phyloP scores from a whole-genome alignment of 2,113 vertebrate species.

The Numenius arquata region DNA sequence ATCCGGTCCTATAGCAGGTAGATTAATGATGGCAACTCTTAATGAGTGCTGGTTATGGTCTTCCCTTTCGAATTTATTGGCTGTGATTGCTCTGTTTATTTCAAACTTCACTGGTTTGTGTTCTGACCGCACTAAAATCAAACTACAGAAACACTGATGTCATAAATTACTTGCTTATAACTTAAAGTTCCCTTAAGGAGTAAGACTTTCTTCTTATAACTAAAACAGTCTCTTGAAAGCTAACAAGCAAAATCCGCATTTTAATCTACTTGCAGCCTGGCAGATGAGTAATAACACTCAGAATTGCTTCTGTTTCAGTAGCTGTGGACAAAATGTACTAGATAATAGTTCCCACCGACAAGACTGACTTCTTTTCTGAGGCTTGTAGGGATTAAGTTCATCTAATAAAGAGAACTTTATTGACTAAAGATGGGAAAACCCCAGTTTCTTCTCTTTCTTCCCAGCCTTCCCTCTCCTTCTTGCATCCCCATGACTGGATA shows the following conservation, averaged over 20 bases:
- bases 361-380: background rate
- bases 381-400: background rate
- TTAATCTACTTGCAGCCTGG: background rate
- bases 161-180: background rate
- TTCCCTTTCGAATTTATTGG: background rate
- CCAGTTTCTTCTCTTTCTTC: background rate
- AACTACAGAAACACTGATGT: background rate
- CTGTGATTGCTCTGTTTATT: background rate
- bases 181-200: background rate
- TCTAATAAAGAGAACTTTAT: background rate
- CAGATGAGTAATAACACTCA: background rate
- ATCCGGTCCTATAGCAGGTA: background rate
- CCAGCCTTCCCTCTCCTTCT: background rate
- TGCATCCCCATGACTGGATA: background rate
- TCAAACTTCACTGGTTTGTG: background rate
- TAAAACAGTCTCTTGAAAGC: background rate
- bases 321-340: background rate
- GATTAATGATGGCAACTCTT: background rate
- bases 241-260: background rate
- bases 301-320: background rate
- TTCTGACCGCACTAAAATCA: background rate
- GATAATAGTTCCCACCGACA: background rate
- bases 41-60: background rate
- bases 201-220: background rate
- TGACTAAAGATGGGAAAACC: background rate